phyloP scores from a whole-genome alignment of 2,888 invertebrate species.

The Iselma pallidipennis region DNA sequence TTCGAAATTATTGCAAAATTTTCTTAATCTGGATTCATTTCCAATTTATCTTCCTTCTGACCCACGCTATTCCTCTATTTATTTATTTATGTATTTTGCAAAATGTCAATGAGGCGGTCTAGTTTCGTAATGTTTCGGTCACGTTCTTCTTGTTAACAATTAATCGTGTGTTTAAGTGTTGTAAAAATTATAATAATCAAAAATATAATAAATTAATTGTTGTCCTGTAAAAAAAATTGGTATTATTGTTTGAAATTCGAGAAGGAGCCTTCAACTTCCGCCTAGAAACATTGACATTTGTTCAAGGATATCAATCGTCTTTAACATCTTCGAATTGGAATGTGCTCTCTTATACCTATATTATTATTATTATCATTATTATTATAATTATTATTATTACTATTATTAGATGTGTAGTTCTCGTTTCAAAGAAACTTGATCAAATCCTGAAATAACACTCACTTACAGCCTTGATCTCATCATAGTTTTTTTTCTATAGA shows the following conservation, averaged over 20 bases:
- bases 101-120: background rate
- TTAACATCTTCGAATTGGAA: background rate
- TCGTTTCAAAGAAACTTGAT: background rate
- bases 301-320: background rate
- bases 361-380: background rate
- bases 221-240: background rate
- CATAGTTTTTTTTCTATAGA: background rate
- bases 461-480: background rate
- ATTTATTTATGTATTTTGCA: background rate
- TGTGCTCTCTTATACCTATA: constrained; percentile 4
- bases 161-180: background rate
- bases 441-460: background rate
- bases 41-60: background rate
- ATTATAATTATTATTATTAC: background rate
- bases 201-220: background rate
- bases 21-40: background rate
- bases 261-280: constrained; percentile 1
- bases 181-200: too few species aligned
- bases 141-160: background rate
- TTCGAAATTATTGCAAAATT: background rate
- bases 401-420: background rate
- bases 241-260: background rate
- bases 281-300: constrained; percentile 7
- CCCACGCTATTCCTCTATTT: background rate
- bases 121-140: background rate